Evolutionary conservation across 2,113 vertebrate species (phyloP), one percentile per base, ranked within the genome.

Genomic region (Chascanopsetta lugubris): DNA sequence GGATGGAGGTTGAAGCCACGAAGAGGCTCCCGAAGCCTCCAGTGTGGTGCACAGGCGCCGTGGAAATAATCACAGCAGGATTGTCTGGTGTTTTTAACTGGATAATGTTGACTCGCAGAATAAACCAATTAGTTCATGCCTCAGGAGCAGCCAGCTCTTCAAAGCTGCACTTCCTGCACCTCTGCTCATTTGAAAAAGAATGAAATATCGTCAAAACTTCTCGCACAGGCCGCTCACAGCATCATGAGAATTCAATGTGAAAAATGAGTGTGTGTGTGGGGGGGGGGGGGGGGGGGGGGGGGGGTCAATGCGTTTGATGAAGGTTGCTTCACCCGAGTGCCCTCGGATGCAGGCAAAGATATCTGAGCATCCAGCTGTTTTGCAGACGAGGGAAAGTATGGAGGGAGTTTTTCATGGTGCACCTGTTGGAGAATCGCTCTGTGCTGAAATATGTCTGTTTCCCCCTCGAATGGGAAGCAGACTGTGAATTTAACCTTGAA

Each of bases 31-130:
- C n/a, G n/a, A n/a, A n/a, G n/a, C n/a, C n/a, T n/a, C n/a, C n/a
- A n/a, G n/a, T n/a, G n/a, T 34, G 61, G 34, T 61, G n/a, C 66
- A 65, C 72, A 24, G 22, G 43, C 61, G 66, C 27, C 21, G 59
- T 58, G 56, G 18, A 51, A 30, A 63, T 61, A 46, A 61, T 49
- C 15, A 27, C 67, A 30, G 21, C 70, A 26, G 70, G 53, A 56
- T 1, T n/a, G 29, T 12, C 38, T 11, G 24, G 0, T 58, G 59
- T 38, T 54, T 64, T 61, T 24, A 67, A 59, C 18, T 5, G 34
- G 38, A 68, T 54, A 18, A n/a, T 6, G 60, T 55, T 45, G 36
- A 73, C 45, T 43, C 56, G 27, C n/a, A 59, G 24, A 62, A 18
- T 13, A 40, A 67, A 55, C 42, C 38, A 60, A 65, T 61, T 48